Evolutionary conservation across 2,797 vertebrate genomes (phyloP), one percentile per base, ranked within the genome.

Genomic region (Tiaroga cobitis): DNA sequence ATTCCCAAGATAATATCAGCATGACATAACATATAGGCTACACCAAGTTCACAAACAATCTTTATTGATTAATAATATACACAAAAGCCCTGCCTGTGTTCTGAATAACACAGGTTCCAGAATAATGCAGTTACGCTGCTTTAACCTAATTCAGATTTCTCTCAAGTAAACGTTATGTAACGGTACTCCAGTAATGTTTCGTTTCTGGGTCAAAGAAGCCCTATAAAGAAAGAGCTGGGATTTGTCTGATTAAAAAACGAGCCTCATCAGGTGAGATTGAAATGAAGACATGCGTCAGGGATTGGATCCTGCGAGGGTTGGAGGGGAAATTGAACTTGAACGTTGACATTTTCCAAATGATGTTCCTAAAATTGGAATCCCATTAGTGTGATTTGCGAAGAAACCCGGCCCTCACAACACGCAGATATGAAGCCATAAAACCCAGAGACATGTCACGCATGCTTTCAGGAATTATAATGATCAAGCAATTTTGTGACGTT

Each of bases 301-400:
- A 86, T 82, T 80, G 63, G 68, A 46, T 88, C 89, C 89, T 86
- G 79, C n/a, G 87, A 88, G 88, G 70, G 68, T 84, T 87, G 87
- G 74, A 69, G 67, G 87, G 88, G 88, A 90, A 89, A 88, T 84
- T 56, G 82, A 87, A 88, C 87, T 88, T 87, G 89, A 87, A 83
- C 76, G 69, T 68, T 89, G 88, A 90, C 89, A 88, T 87, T 73
- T 84, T 89, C 84, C 79, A 88, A 90, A 90, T 90, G 87, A 89
- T 87, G 85, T 76, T 51, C 37, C 88, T 90, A 90, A 85, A 87
- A 89, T 86, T 90, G 83, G 88, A 88, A 90, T 76, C 79, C 82
- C 84, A 90, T 90, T 90, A 90, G 81, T 70, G n/a, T 24, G 43
- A 39, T 15, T 70, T 81, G 79, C 79, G 59, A 70, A 88, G 80